Conservation (phyloP, 2,113 vertebrate species). For the Etheostoma spectabile region DNA sequence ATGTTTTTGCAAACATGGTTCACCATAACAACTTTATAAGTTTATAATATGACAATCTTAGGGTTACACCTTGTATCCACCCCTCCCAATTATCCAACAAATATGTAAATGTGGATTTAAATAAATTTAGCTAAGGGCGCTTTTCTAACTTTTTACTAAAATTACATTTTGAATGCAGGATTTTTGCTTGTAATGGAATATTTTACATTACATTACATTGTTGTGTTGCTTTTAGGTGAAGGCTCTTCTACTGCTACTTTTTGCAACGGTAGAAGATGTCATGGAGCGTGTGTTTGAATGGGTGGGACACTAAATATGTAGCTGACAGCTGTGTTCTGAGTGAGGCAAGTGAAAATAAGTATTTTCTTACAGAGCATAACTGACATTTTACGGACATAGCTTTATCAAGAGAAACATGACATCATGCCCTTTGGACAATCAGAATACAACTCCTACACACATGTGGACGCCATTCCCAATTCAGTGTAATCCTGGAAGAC, state of each 20-base stretch:
- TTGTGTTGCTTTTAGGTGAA: background rate
- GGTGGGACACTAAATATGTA: conserved; percentile 13
- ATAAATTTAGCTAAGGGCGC: background rate
- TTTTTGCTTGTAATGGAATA: background rate
- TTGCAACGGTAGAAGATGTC: background rate
- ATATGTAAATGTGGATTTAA: background rate
- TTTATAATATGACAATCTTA: no score
- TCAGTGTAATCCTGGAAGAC: conserved; percentile 9
- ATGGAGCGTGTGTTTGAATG: background rate
- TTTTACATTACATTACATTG: background rate
- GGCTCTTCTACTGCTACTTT: background rate
- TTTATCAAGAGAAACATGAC: conserved; percentile 1
- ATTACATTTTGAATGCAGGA: background rate
- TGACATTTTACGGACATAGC: background rate
- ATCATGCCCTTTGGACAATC: conserved; percentile 7
- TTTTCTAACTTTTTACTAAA: background rate
- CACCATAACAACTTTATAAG: background rate
- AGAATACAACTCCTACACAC: conserved; percentile 6
- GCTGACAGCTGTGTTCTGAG: conserved; percentile 10
- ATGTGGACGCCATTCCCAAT: background rate
- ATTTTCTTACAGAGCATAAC: conserved; percentile 5
- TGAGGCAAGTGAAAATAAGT: background rate
- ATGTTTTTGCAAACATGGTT: no score
- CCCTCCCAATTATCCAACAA: background rate
- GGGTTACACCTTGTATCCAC: background rate